Evolutionary conservation across 2,113 vertebrate genomes (phyloP).

Genomic region (Halcyon malimbica): DNA sequence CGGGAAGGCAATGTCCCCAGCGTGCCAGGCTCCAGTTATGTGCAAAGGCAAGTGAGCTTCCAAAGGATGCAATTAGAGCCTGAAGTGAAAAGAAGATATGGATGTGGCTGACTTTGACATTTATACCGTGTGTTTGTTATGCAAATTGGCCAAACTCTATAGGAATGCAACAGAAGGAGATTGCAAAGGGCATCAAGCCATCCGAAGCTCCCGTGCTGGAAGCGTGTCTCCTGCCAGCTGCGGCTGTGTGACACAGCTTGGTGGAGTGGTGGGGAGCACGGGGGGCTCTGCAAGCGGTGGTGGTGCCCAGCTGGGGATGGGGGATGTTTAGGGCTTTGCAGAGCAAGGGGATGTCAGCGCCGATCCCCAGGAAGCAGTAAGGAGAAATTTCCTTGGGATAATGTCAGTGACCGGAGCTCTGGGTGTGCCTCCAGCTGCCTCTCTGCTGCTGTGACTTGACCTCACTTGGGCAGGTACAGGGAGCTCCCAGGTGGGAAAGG

Average conservation of each 20-base stretch:
- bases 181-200: neutral
- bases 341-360: neutral
- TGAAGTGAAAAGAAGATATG: slow-evolving; percentile 7
- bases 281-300: rapidly evolving
- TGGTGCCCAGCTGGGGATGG: neutral
- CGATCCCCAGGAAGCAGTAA: neutral
- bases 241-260: neutral
- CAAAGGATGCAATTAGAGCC: neutral
- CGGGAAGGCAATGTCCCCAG: rapidly evolving
- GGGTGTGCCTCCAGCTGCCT: neutral
- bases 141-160: neutral
- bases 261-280: neutral
- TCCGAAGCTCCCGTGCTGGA: neutral
- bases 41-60: neutral
- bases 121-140: neutral
- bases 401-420: neutral
- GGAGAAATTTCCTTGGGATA: neutral
- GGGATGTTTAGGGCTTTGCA: neutral
- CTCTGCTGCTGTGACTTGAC: neutral
- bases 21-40: neutral
- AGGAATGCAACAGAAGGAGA: neutral
- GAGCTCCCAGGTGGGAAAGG: neutral
- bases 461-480: rapidly evolving
- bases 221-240: rapidly evolving
- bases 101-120: neutral